phyloP scores from a whole-genome alignment of 2,113 vertebrate genomes.

The Micronycteris hirsuta region DNA sequence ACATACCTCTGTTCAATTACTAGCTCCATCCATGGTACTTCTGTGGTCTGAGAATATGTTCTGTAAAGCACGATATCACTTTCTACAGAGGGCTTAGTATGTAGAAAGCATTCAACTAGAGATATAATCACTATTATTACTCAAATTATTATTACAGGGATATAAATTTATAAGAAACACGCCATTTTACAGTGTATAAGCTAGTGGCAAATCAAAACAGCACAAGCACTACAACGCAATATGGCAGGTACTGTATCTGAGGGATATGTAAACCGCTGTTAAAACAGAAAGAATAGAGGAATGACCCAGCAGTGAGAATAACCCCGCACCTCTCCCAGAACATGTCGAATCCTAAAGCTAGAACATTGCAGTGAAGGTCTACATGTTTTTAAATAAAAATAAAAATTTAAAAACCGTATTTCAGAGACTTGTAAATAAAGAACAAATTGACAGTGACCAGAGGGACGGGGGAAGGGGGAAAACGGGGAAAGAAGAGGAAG shows the following conservation, averaged over 20 bases:
- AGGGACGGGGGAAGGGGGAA: too few relatives aligned
- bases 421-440: too few relatives aligned
- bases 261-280: background rate
- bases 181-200: background rate
- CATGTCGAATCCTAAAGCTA: background rate
- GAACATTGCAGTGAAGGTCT: background rate
- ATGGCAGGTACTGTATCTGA: background rate
- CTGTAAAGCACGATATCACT: background rate
- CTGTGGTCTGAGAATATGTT: background rate
- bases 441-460: too few relatives aligned
- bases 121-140: background rate
- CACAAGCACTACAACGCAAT: background rate
- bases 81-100: background rate
- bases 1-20: background rate
- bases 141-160: background rate
- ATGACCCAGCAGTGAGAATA: background rate
- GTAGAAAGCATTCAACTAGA: background rate
- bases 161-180: background rate
- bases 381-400: background rate
- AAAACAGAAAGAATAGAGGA: background rate
- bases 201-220: background rate
- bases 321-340: background rate
- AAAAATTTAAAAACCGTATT: background rate
- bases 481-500: too few relatives aligned
- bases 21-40: background rate